Conservation (phyloP, 2,888 invertebrate genomes). For the Cremastinae sp. region DNA sequence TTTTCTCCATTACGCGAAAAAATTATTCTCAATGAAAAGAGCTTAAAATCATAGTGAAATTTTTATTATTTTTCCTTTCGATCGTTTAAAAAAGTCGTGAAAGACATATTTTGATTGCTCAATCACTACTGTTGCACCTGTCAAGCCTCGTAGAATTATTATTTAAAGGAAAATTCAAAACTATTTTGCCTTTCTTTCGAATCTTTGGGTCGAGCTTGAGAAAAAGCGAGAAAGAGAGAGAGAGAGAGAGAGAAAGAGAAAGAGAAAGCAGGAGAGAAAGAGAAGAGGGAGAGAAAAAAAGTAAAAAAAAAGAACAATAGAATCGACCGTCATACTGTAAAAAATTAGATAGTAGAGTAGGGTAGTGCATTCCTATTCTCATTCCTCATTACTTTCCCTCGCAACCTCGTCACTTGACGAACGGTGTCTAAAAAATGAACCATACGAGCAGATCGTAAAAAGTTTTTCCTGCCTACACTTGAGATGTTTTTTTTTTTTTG, state of each 20-base stretch:
- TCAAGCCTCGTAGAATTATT: too few relatives aligned
- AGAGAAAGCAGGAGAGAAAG: constrained; percentile 9
- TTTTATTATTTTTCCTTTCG: too few relatives aligned
- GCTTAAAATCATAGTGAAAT: too few relatives aligned
- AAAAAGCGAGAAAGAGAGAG: constrained; percentile 12
- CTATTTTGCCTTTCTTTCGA: background rate
- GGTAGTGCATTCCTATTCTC: constrained; percentile 73
- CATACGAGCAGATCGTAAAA: constrained; percentile 24
- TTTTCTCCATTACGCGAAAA: constrained; percentile 31
- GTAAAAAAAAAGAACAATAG: constrained; percentile 1
- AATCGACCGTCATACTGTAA: constrained; percentile 48
- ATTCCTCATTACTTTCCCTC: constrained; percentile 66
- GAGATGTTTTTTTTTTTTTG: background rate
- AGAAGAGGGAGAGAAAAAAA: constrained; percentile 7
- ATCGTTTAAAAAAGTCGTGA: too few relatives aligned
- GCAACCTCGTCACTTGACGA: constrained; percentile 63
- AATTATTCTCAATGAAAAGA: too few relatives aligned
- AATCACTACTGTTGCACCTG: too few relatives aligned
- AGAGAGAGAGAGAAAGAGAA: constrained; percentile 27
- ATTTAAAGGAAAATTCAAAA: background rate
- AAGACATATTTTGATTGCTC: too few relatives aligned
- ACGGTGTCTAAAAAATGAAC: constrained; percentile 60
- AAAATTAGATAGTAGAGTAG: constrained; percentile 70
- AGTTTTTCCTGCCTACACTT: constrained; percentile 12
- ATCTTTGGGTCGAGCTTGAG: background rate